These are phyloP conservation scores for Himalopsyche kuldschensis DNA, from an alignment of 2,888 invertebrate species.

Conservation along the genomic window DNA sequence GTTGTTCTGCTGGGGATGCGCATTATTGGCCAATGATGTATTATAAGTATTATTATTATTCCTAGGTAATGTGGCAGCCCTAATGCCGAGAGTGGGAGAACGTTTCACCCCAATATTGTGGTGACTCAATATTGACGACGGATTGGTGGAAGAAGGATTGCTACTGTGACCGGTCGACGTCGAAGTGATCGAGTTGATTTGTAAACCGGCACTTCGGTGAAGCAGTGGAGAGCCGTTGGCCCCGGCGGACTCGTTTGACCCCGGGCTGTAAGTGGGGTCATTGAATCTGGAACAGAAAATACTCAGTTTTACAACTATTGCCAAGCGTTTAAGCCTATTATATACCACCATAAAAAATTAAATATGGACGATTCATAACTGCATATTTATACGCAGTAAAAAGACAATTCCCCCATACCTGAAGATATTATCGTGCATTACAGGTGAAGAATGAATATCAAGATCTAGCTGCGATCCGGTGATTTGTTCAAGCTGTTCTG, in stretches of 20 bases:
- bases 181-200: slow-evolving; percentile 58
- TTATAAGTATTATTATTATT: slow-evolving; percentile 55
- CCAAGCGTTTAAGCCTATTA: not conserved
- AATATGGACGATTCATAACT: not conserved
- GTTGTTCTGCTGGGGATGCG: slow-evolving; percentile 26
- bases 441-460: slow-evolving; percentile 45
- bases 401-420: slow-evolving; percentile 46
- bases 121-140: slow-evolving; percentile 37
- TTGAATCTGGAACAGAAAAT: slow-evolving; percentile 58
- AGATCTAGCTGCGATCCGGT: slow-evolving; percentile 47
- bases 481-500: slow-evolving; percentile 61
- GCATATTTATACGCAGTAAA: not conserved
- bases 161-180: slow-evolving; percentile 45
- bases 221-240: slow-evolving; percentile 59
- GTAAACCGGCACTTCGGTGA: slow-evolving; percentile 60
- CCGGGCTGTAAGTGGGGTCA: slow-evolving; percentile 61
- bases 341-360: too few species aligned
- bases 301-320: not conserved
- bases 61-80: slow-evolving; percentile 74
- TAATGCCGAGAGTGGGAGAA: slow-evolving; percentile 55
- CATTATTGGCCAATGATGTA: slow-evolving; percentile 9
- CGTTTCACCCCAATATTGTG: slow-evolving; percentile 50
- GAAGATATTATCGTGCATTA: slow-evolving; percentile 65
- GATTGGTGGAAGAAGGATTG: slow-evolving; percentile 47
- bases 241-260: slow-evolving; percentile 48